Percentiles rank a stretch among this genome's conserved stretches.
phyloP scores from a whole-genome alignment of 2,888 invertebrate genomes.

The Volucella zonaria region DNA sequence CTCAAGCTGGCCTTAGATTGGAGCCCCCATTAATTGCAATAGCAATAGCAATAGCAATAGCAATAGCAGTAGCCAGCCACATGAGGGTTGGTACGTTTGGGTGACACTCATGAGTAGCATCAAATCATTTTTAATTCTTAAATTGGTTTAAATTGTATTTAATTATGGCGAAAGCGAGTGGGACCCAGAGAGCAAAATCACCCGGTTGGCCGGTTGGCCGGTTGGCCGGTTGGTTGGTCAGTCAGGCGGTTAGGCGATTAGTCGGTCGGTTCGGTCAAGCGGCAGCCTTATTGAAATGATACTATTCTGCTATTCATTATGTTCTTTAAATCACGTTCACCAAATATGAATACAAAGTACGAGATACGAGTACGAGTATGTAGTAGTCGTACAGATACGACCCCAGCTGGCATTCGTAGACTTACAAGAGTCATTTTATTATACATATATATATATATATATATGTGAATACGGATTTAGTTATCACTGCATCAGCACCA shows the following conservation, averaged over 20 bases:
- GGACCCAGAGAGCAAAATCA: slow-evolving; percentile 16
- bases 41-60: too few relatives aligned
- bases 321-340: slow-evolving; percentile 24
- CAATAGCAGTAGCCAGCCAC: not conserved
- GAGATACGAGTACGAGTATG: not conserved
- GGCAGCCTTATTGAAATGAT: slow-evolving; percentile 60
- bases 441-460: too few relatives aligned
- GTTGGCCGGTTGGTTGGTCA: too few relatives aligned
- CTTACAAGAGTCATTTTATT: too few relatives aligned
- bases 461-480: too few relatives aligned
- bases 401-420: too few relatives aligned
- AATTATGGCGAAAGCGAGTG: slow-evolving; percentile 65
- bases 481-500: not conserved
- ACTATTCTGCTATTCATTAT: slow-evolving; percentile 68
- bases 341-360: not conserved
- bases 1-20: slow-evolving; percentile 19
- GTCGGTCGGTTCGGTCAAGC: slow-evolving; percentile 19
- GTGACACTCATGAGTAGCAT: slow-evolving; percentile 71
- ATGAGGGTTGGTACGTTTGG: slow-evolving; percentile 68
- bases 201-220: not conserved
- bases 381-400: too few relatives aligned
- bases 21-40: slow-evolving; percentile 69
- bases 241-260: not conserved
- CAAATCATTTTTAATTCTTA: slow-evolving; percentile 72
- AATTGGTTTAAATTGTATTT: slow-evolving; percentile 74